Base-by-base conservation (phyloP, 2,797 vertebrate species). In the Dendrocincla fuliginosa region DNA sequence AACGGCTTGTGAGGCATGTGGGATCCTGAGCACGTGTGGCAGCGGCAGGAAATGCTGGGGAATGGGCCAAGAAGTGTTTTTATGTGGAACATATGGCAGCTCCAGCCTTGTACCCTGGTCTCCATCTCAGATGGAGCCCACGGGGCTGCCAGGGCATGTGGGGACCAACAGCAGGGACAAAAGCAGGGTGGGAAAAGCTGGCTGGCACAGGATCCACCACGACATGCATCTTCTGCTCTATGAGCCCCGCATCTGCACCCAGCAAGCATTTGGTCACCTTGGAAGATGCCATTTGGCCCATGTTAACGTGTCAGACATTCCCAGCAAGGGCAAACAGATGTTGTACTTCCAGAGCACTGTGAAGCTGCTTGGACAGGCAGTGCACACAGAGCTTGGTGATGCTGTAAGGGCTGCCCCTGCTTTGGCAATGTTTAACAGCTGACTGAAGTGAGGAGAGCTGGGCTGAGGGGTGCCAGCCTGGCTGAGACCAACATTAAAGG, bases 21-120 rank as follows among this genome's bases (percentile, higher is more conserved):
- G 92, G 84, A 93, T 93, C 92, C 78, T 69, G 41, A 61, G 87
- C 89, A 89, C 53, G 60, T 92, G 95, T 77, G 90, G 46, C 87
- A 93, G 90, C 0, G 30, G 75, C 78, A 89, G 84, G 82, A 74
- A 87, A 82, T 1, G 52, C 84, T 3, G 1, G 85, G 78, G 93
- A 94, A 42, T 0, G 4, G 84, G 95, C 95, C 93, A 96, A 79
- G 80, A 63, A 84, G 12, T 74, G 71, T 39, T 95, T 92, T 89
- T 71, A 70, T 47, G 47, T 61, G 44, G 37, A 96, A 33, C 86
- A 71, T 60, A 94, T 30, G 78, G 95, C 84, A 94, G 78, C 55
- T 87, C 27, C 81, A 92, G 81, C 86, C 68, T 89, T 4, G 3
- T 9, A 37, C 0, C 5, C 83, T 5, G 3, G 4, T 70, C 69